Evolutionary conservation across 2,888 invertebrate species (phyloP).

Genomic region (Drosophila anomelani): DNA sequence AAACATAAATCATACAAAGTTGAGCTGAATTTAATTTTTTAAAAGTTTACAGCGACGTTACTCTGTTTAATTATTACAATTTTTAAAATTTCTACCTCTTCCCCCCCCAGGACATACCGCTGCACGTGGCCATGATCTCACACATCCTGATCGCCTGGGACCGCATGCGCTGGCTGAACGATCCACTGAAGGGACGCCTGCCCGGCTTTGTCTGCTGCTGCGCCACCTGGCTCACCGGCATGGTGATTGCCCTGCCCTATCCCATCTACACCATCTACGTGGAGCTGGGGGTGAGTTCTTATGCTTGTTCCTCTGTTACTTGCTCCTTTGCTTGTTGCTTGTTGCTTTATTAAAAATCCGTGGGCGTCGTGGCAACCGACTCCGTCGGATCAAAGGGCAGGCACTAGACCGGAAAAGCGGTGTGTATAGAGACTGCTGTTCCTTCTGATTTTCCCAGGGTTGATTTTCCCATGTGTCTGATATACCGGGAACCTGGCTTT

Average conservation of each 20-base stretch:
- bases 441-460: background rate
- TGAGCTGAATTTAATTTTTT: background rate
- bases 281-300: constrained; percentile 87
- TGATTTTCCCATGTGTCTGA: background rate
- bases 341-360: constrained; percentile 26
- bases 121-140: constrained; percentile 89
- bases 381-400: constrained; percentile 59
- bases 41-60: background rate
- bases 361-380: constrained; percentile 17
- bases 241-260: constrained; percentile 90
- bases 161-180: constrained; percentile 88
- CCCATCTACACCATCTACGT: constrained; percentile 90
- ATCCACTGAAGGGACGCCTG: constrained; percentile 88
- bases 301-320: background rate
- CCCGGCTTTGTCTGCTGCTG: constrained; percentile 89
- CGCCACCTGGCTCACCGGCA: constrained; percentile 89
- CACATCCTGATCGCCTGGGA: constrained; percentile 89
- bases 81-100: background rate
- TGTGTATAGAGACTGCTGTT: constrained; percentile 6
- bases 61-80: background rate
- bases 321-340: background rate
- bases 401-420: constrained; percentile 68
- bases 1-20: background rate
- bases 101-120: constrained; percentile 87
- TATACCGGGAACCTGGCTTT: background rate